Evolutionary conservation across 2,797 vertebrate genomes (phyloP).

Genomic region (Podargus strigoides): DNA sequence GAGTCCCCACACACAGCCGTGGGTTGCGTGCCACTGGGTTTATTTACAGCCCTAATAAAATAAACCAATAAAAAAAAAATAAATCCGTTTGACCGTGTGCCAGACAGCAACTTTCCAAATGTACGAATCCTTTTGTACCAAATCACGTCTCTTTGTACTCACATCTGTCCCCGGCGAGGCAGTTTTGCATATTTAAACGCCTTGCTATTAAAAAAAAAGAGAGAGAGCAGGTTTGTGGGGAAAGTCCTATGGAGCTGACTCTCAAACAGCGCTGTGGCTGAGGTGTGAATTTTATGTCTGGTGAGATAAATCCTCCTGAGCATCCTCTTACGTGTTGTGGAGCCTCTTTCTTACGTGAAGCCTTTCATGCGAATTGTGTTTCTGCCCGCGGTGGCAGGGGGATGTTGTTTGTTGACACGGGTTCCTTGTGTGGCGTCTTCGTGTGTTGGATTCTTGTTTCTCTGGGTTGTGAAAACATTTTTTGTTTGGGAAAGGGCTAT

Average conservation of each 20-base stretch:
- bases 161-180: not conserved
- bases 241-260: not conserved
- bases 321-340: not conserved
- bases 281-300: not conserved
- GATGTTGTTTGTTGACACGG: slow-evolving; percentile 8
- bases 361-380: not conserved
- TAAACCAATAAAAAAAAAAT: not conserved
- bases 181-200: not conserved
- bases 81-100: not conserved
- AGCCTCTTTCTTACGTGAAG: not conserved
- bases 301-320: not conserved
- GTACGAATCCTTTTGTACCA: slow-evolving; percentile 15
- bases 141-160: slow-evolving; percentile 5
- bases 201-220: not conserved
- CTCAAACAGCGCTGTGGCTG: fast-evolving
- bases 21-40: not conserved
- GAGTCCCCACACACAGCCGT: fast-evolving
- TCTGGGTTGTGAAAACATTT: not conserved
- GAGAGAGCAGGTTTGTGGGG: not conserved
- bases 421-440: not conserved
- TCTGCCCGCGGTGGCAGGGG: not conserved
- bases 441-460: not conserved
- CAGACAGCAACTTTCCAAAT: not conserved
- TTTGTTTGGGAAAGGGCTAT: not conserved
- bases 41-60: not conserved